phyloP scores from a whole-genome alignment of 1,140 invertebrate genomes.

The Lanistes nyassanus region DNA sequence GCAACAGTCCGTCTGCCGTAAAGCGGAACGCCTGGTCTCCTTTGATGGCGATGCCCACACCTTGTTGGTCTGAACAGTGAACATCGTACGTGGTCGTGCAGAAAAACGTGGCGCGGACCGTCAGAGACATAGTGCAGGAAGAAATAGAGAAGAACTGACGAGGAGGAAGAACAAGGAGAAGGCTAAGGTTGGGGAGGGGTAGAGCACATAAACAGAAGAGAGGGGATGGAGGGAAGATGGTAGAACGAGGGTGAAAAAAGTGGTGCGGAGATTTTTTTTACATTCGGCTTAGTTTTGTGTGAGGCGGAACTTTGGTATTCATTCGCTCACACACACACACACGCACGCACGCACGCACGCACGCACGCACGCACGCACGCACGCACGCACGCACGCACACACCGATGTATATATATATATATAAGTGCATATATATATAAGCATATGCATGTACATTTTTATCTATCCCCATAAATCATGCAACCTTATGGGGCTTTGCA shows the following conservation, averaged over 20 bases:
- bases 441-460: too few species aligned
- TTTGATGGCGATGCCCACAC: not conserved
- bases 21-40: slow-evolving; percentile 6
- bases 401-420: not conserved
- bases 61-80: not conserved
- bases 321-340: not conserved
- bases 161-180: not conserved
- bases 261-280: too few species aligned
- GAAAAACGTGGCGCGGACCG: not conserved
- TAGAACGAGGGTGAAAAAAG: not conserved
- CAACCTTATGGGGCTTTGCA: too few species aligned
- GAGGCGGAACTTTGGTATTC: not conserved
- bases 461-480: too few species aligned
- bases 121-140: not conserved
- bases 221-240: too few species aligned
- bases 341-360: too few species aligned
- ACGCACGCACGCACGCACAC: not conserved
- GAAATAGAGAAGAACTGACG: not conserved
- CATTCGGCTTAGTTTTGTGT: too few species aligned
- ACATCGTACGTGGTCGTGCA: too few species aligned
- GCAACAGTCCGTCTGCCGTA: not conserved
- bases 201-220: not conserved
- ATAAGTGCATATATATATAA: too few species aligned
- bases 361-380: not conserved
- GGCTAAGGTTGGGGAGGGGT: not conserved